phyloP scores from a whole-genome alignment of 1,140 invertebrate genomes.

The Drosophila tropicalis region DNA sequence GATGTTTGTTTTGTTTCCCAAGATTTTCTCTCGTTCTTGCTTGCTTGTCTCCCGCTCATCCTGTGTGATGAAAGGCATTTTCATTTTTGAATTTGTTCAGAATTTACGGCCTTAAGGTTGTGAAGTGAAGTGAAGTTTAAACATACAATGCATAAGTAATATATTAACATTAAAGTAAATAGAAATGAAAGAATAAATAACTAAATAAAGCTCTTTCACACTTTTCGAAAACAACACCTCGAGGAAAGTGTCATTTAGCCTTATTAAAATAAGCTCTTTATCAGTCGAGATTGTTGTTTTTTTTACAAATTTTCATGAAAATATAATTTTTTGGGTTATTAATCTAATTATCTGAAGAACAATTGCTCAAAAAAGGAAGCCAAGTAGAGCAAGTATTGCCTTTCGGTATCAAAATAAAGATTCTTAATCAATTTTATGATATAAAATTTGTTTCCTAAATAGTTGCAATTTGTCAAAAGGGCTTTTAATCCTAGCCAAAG shows the following conservation, averaged over 20 bases:
- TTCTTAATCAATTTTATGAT: no score
- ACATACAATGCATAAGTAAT: conserved; percentile 1
- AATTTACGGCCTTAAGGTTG: neutral
- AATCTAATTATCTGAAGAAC: no score
- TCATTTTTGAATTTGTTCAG: neutral
- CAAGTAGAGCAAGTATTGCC: no score
- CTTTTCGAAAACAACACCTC: neutral
- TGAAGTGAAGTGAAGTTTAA: neutral
- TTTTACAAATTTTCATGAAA: no score
- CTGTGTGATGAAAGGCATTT: conserved; percentile 31
- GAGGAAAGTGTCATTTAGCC: neutral
- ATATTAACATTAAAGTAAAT: neutral
- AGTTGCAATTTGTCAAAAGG: no score
- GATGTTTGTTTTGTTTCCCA: conserved; percentile 21
- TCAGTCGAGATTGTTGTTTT: no score
- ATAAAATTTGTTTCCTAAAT: no score
- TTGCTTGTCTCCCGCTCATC: neutral
- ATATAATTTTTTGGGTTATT: no score
- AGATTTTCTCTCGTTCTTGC: conserved; percentile 20
- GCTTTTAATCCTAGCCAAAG: no score
- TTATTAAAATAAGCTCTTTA: no score
- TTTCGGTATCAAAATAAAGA: no score
- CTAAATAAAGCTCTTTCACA: neutral
- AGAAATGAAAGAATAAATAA: neutral
- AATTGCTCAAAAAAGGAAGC: no score